Base-by-base conservation (phyloP, 2,888 invertebrate genomes). In the Erannis defoliaria region DNA sequence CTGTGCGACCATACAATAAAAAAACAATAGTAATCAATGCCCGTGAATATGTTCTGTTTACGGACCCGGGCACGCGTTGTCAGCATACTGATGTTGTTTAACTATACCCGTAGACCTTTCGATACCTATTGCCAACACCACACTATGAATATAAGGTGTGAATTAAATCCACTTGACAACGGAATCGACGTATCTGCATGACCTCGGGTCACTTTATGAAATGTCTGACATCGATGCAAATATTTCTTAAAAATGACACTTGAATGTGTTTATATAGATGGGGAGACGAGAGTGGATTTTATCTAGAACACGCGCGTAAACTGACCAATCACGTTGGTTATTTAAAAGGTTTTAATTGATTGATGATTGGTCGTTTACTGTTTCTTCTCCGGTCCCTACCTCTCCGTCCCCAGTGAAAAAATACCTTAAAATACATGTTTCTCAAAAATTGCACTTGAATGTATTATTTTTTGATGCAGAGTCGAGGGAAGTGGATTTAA, bases 41-140 rank as follows among this genome's bases (percentile, higher is more conserved):
- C 63, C 72, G 84, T 81, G 84, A 82, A 88, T 86, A 88, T 86
- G 77, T 84, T 76, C 80, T 81, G 80, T 72, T 85, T 85, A 85
- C 77, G 72, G 75, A 59, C 71, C 62, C 62, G 45, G 54, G 67
- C 74, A 75, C 72, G 71, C 73, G 40, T 50, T 37, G 67, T 56
- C 43, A 59, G 89, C 81, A 88, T 89, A 73, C 71, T 74, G 77
- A 89, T 80, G 43, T 60, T 60, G 29, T n/a, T n/a, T 60, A 64
- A 57, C 26, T 40, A n/a, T n/a, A 56, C 50, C 55, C 62, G 62
- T 53, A 66, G 58, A 53, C 66, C 54, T 62, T 67, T 64, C 56
- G 56, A 33, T 61, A 57, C 38, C 60, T 35, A 66, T 72, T 74
- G 74, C 72, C 48, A 46, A 60, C 51, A 45, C 50, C 61, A 58